Base-by-base conservation (phyloP, 2,113 vertebrate species). In the Odobenus rosmarus region DNA sequence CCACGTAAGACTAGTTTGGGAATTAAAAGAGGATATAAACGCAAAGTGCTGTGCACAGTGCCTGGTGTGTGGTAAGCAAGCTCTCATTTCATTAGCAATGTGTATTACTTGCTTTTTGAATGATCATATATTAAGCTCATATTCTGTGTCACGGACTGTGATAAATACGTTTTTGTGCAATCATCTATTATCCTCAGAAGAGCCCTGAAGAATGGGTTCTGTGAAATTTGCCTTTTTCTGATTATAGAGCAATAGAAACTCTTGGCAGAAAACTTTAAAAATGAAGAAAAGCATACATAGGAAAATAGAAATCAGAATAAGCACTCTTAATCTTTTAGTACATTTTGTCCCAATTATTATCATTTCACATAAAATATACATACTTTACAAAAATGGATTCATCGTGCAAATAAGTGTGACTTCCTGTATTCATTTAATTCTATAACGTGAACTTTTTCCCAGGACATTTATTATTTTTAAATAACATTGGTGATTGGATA, bases 221-320 rank as follows among this genome's bases (percentile, higher is more conserved):
- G 74, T 46, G 76, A 90, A 67, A 74, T 57, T 57, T 33, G 6
- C 3, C 15, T 90, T 82, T 85, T 87, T n/a, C 24, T 86, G 12
- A 85, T 71, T 69, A 62, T 49, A 11, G 11, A 19, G 12, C 49
- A 61, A 49, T 72, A 71, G 3, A 61, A 76, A 23, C 8, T 62
- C 46, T 89, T 95, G 49, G 28, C 42, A 72, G 57, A 81, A 88
- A 91, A 28, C 24, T n/a, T 93, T 77, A 18, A 36, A 96, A 76
- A 81, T 77, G 39, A 62, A 64, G 57, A 96, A 77, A 83, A 92
- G 8, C 51, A 14, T 82, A 51, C 26, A 55, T 18, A 88, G 72
- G 21, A 77, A 82, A 85, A 82, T 53, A 72, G 24, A 93, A 85
- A n/a, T 91, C 2, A 62, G 55, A 96, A 94, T 84, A 83, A 71